A percentile compares a stretch with the other conserved stretches of the same genome.
Conservation (phyloP, 2,113 vertebrate species). For the Trinectes maculatus region DNA sequence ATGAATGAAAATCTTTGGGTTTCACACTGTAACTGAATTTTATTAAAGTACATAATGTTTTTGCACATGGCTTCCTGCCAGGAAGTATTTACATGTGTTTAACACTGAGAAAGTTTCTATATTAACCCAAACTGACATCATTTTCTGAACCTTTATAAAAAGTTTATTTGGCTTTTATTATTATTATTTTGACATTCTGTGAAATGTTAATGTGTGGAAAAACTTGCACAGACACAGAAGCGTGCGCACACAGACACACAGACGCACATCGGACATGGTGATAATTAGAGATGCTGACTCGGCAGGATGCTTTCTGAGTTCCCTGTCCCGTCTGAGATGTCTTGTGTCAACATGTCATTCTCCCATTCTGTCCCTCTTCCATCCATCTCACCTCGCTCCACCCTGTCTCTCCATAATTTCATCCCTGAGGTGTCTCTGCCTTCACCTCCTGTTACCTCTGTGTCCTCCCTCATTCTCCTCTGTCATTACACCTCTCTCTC, state of each 20-base stretch:
- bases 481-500: conserved; percentile 10
- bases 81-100: not conserved
- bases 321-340: conserved; percentile 28
- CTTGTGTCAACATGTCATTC: conserved; percentile 18
- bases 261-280: not conserved
- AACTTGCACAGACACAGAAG: not conserved
- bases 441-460: conserved; percentile 1
- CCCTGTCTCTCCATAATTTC: not conserved
- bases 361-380: conserved; percentile 12
- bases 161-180: too few relatives aligned
- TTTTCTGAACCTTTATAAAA: not conserved
- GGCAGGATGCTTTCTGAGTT: conserved; percentile 27
- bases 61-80: not conserved
- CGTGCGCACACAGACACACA: not conserved
- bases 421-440: conserved; percentile 23
- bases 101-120: too few relatives aligned
- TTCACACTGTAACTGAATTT: too few relatives aligned
- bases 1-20: too few relatives aligned
- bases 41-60: too few relatives aligned
- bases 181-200: too few relatives aligned
- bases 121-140: not conserved
- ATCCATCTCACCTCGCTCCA: not conserved
- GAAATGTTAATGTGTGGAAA: too few relatives aligned
- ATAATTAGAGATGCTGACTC: conserved; percentile 41
- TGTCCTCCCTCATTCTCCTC: not conserved